Conservation (phyloP, 2,888 invertebrate species). For the Latheticus oryzae region DNA sequence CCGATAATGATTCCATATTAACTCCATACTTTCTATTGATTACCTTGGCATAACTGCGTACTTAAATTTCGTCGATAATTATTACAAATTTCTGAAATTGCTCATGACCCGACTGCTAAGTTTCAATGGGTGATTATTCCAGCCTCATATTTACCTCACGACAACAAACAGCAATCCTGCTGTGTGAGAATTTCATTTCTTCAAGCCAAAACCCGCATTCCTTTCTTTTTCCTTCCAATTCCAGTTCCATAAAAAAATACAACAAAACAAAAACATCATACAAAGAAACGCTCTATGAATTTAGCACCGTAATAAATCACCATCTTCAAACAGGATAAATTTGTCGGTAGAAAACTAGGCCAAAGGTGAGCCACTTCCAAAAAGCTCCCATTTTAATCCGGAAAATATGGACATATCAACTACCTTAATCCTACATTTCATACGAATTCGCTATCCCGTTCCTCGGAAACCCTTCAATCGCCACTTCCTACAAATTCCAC, state of each 20-base stretch:
- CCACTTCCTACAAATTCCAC: conserved; percentile 1
- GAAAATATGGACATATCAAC: background rate
- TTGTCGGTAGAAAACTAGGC: conserved; percentile 6
- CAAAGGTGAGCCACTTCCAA: background rate
- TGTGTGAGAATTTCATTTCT: conserved; percentile 18
- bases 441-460: conserved; percentile 4
- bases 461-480: background rate
- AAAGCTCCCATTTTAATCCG: conserved; percentile 6
- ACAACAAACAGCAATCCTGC: conserved; percentile 8
- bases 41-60: no score
- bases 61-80: no score
- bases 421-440: background rate
- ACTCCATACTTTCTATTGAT: no score
- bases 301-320: background rate
- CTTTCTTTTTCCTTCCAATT: conserved; percentile 20
- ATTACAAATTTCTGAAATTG: no score
- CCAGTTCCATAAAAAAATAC: background rate
- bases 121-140: conserved; percentile 7
- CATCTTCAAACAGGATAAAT: background rate
- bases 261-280: background rate
- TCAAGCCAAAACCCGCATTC: conserved; percentile 17
- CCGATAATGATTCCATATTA: no score
- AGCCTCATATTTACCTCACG: conserved; percentile 1
- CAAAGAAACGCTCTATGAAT: conserved; percentile 2
- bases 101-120: no score